These are phyloP conservation scores for Xestia c-nigrum DNA, from an alignment of 2,888 invertebrate species.

Conservation along the genomic window DNA sequence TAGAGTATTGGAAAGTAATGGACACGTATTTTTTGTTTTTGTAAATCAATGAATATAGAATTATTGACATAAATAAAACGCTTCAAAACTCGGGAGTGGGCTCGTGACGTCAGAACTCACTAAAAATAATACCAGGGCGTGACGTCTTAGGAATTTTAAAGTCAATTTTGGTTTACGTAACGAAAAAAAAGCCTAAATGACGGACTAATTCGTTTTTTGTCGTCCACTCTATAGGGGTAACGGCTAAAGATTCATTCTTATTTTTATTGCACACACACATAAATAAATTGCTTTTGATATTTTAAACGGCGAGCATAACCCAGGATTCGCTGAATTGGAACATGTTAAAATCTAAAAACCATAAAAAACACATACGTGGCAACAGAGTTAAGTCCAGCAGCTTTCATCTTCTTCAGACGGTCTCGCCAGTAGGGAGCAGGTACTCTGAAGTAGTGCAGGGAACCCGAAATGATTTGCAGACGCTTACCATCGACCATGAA, in stretches of 20 bases:
- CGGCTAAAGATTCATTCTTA: neutral
- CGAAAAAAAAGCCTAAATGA: too few relatives aligned
- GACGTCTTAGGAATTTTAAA: too few relatives aligned
- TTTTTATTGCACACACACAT: neutral
- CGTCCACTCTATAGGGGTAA: neutral
- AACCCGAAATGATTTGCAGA: conserved; percentile 94
- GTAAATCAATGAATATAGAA: too few relatives aligned
- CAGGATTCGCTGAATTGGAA: neutral
- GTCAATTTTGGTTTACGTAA: too few relatives aligned
- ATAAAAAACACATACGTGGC: conserved; percentile 91
- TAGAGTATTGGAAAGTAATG: too few relatives aligned
- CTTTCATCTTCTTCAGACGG: conserved; percentile 93
- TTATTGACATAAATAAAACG: too few relatives aligned
- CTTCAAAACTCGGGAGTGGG: too few relatives aligned
- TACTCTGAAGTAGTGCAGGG: conserved; percentile 96
- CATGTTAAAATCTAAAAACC: neutral
- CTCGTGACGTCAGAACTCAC: too few relatives aligned
- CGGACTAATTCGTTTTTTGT: too few relatives aligned
- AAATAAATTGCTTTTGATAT: neutral
- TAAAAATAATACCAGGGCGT: too few relatives aligned
- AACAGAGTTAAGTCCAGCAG: conserved; percentile 96
- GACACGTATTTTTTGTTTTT: too few relatives aligned
- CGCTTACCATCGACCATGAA: conserved; percentile 93
- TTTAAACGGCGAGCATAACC: neutral
- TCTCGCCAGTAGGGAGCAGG: conserved; percentile 95